Evolutionary conservation across 2,113 vertebrate genomes (phyloP).

Genomic region (Oryzias curvinotus): DNA sequence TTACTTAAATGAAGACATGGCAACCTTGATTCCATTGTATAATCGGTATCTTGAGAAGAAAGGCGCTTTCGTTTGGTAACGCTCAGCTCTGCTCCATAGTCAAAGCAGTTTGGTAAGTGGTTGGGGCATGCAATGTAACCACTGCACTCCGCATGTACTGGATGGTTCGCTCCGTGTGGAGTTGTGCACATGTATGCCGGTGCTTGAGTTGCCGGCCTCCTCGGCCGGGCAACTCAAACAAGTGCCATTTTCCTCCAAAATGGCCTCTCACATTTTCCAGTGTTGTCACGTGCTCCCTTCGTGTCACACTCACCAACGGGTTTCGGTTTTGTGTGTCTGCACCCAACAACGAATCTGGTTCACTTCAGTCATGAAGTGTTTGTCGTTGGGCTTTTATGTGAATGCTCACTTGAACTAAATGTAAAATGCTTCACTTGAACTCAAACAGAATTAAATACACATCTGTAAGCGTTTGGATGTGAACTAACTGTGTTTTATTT

Average conservation of each 20-base stretch:
- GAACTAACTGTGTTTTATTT: constrained; percentile 64
- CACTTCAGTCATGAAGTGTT: constrained; percentile 83
- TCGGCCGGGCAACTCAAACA: constrained; percentile 91
- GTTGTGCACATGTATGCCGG: constrained; percentile 85
- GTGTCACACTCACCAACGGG: constrained; percentile 72
- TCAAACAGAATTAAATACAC: constrained; percentile 50
- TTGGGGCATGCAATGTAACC: constrained; percentile 88
- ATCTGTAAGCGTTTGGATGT: constrained; percentile 8
- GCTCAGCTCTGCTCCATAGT: constrained; percentile 44
- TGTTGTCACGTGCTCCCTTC: constrained; percentile 71
- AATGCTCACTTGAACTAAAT: constrained; percentile 71
- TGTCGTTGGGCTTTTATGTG: constrained; percentile 91
- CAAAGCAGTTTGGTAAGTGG: constrained; percentile 74
- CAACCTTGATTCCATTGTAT: constrained; percentile 80
- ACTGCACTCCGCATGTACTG: constrained; percentile 94
- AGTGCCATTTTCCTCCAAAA: constrained; percentile 89
- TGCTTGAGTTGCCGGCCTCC: constrained; percentile 92
- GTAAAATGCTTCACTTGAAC: constrained; percentile 65
- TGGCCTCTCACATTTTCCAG: constrained; percentile 82
- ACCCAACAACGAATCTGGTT: constrained; percentile 86
- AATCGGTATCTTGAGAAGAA: constrained; percentile 74
- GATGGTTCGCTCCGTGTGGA: constrained; percentile 88
- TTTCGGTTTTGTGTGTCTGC: constrained; percentile 76
- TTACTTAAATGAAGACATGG: constrained; percentile 50
- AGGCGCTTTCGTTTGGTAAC: constrained; percentile 51